phyloP scores from a whole-genome alignment of 1,140 invertebrate genomes.

The Drosophila repleta region DNA sequence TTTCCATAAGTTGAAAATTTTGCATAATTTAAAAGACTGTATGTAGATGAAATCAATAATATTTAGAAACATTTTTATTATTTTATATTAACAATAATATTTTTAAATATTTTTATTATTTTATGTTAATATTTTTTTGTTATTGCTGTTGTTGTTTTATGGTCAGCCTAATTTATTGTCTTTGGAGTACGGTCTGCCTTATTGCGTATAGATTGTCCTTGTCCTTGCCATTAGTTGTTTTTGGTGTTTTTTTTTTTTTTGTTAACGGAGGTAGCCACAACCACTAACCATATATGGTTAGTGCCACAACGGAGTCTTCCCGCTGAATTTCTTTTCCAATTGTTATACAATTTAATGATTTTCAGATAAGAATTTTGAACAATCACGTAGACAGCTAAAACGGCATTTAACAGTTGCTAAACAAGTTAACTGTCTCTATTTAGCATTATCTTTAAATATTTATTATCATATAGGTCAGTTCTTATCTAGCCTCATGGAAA shows the following conservation, averaged over 20 bases:
- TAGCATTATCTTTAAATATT: not conserved
- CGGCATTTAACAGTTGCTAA: not conserved
- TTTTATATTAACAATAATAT: not conserved
- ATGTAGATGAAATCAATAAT: no score
- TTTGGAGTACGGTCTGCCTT: not conserved
- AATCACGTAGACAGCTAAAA: conserved; percentile 56
- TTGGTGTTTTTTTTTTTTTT: conserved; percentile 5
- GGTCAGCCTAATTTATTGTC: not conserved
- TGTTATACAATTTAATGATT: conserved; percentile 33
- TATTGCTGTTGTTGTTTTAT: not conserved
- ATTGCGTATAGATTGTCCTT: conserved; percentile 11
- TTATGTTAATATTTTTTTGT: not conserved
- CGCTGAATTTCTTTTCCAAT: not conserved
- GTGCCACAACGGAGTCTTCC: not conserved
- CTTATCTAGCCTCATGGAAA: conserved; percentile 20
- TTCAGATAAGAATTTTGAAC: conserved; percentile 23
- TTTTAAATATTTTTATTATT: not conserved
- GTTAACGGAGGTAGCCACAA: not conserved
- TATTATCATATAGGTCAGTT: conserved; percentile 52
- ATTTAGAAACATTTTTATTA: not conserved
- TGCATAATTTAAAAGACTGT: not conserved
- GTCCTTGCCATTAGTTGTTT: conserved; percentile 12
- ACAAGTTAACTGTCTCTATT: not conserved
- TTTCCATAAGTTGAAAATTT: conserved; percentile 47
- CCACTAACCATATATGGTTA: no score